These are phyloP conservation scores for Condylura cristata DNA, from an alignment of 2,113 vertebrate genomes.

Conservation along the genomic window DNA sequence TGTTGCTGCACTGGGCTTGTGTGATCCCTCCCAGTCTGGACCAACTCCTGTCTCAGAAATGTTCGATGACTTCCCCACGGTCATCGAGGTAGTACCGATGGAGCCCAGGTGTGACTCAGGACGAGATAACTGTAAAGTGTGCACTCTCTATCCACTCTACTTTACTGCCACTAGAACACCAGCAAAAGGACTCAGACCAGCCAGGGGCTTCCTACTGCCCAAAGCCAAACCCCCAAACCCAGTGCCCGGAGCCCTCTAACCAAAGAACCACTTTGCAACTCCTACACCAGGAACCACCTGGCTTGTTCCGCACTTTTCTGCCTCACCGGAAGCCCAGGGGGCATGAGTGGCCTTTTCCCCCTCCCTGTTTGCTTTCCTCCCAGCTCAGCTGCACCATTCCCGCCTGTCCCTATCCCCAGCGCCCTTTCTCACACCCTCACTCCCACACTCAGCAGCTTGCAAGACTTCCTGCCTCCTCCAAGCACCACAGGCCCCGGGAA, in stretches of 20 bases:
- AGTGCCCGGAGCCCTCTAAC: too few relatives aligned
- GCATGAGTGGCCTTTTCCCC: slow-evolving; percentile 20
- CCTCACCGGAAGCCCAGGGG: neutral
- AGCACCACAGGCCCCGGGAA: neutral
- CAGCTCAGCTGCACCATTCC: neutral
- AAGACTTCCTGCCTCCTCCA: slow-evolving; percentile 20
- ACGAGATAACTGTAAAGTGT: neutral
- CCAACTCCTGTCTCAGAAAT: slow-evolving; percentile 17
- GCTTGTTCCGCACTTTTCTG: neutral
- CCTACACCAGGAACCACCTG: neutral
- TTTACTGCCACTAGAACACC: neutral
- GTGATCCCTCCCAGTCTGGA: neutral
- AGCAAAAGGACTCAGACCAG: neutral
- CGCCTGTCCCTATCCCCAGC: neutral
- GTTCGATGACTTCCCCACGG: neutral
- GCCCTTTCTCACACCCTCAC: neutral
- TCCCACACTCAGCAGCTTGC: neutral
- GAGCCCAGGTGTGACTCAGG: neutral
- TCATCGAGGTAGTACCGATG: neutral
- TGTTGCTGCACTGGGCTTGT: neutral
- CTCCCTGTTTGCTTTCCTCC: neutral
- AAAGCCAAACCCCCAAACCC: neutral
- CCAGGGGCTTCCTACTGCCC: neutral
- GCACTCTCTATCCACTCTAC: neutral
- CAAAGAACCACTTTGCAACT: neutral